Base-by-base conservation (phyloP, 2,113 vertebrate species). In the Barbus barbus region DNA sequence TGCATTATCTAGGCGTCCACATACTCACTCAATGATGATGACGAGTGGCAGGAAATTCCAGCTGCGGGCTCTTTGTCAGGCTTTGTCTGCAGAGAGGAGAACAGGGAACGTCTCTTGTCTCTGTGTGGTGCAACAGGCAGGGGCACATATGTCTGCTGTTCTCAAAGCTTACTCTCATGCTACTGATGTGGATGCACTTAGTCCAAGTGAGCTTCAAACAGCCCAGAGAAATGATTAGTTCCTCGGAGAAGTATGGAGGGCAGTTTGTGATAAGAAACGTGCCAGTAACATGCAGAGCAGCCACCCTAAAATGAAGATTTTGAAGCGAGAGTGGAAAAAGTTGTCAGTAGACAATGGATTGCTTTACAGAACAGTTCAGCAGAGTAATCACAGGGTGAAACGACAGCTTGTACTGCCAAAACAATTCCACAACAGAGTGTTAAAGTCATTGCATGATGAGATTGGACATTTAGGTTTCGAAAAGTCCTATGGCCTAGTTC, bases 201-300 rank as follows among this genome's bases (percentile, higher is more conserved):
- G 80, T 46, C 2, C 20, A 60, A 38, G 12, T 33, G 85, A 71
- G 1, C 13, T 78, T n/a, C 74, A 72, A 26, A 12, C 2, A 18
- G 85, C 81, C 1, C 85, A 86, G 63, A 69, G 69, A 4, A 16
- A n/a, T n/a, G n/a, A n/a, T n/a, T n/a, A n/a, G n/a, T n/a, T n/a
- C n/a, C n/a, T n/a, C n/a, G n/a, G n/a, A n/a, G n/a, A n/a, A n/a
- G n/a, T n/a, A n/a, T n/a, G n/a, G n/a, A n/a, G n/a, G n/a, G n/a
- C n/a, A n/a, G n/a, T n/a, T n/a, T n/a, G n/a, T n/a, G n/a, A n/a
- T n/a, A n/a, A n/a, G n/a, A n/a, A n/a, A n/a, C n/a, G n/a, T n/a
- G 31, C 31, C 31, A 31, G 31, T 31, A 31, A 31, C 31, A 31
- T 31, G 2, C 31, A 31, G 31, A 31, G 31, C 31, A 31, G 3